Conservation (phyloP, 2,888 invertebrate genomes). For the Clostera curtula region DNA sequence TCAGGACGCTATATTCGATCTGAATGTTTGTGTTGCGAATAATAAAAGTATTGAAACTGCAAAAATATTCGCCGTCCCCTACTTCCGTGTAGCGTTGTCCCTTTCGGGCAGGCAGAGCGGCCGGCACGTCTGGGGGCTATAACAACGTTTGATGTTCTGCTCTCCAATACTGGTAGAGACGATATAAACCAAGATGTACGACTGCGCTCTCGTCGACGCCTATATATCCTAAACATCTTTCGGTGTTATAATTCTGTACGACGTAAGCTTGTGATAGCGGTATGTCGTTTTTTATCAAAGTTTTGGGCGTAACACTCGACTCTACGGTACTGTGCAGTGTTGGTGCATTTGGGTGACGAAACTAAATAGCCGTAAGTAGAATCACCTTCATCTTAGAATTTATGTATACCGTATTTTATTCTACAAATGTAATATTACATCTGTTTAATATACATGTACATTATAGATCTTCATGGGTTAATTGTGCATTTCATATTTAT, state of each 20-base stretch:
- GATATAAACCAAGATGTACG: conserved; percentile 70
- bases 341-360: too few species aligned
- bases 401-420: too few species aligned
- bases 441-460: too few species aligned
- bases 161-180: conserved; percentile 71
- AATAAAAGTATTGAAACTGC: conserved; percentile 63
- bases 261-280: conserved; percentile 56
- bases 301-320: conserved; percentile 3
- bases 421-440: too few species aligned
- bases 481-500: too few species aligned
- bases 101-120: conserved; percentile 44
- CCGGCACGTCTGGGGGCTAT: conserved; percentile 71
- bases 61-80: conserved; percentile 48
- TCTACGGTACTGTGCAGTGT: neutral
- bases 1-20: conserved; percentile 39
- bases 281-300: conserved; percentile 17
- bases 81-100: conserved; percentile 44
- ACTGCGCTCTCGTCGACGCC: conserved; percentile 72
- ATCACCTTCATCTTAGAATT: too few species aligned
- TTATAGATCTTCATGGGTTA: too few species aligned
- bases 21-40: conserved; percentile 55
- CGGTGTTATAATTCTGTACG: conserved; percentile 56
- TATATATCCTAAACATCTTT: conserved; percentile 74
- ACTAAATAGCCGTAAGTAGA: too few species aligned
- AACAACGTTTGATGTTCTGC: conserved; percentile 74